Conservation (phyloP, 2,113 vertebrate genomes). For the Xyliphius kryptos region DNA sequence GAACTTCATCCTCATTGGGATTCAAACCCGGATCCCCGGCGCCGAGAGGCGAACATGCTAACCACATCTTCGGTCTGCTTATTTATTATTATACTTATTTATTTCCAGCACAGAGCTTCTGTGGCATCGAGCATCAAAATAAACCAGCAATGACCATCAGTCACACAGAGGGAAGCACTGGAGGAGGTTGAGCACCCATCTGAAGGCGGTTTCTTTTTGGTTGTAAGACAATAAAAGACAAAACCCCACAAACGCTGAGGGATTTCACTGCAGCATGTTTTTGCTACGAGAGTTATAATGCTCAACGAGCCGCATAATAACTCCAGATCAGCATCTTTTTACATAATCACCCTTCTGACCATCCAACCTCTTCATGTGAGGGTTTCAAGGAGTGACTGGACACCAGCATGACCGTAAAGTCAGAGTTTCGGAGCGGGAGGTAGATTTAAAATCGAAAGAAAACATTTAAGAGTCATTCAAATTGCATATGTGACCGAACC, state of each 20-base stretch:
- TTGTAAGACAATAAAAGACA: not conserved
- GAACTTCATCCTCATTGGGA: too few relatives aligned
- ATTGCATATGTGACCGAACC: constrained; percentile 13
- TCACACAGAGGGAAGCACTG: constrained; percentile 9
- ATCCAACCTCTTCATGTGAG: not conserved
- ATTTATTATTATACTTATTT: too few relatives aligned
- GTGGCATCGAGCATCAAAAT: too few relatives aligned
- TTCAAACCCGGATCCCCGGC: too few relatives aligned
- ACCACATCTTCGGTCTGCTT: too few relatives aligned
- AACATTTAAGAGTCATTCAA: not conserved
- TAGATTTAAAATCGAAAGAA: constrained; percentile 22
- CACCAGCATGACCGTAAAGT: not conserved
- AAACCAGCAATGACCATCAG: too few relatives aligned
- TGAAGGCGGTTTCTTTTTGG: not conserved
- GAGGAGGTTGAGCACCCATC: constrained; percentile 8
- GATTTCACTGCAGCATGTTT: too few relatives aligned
- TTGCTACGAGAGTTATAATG: constrained; percentile 5
- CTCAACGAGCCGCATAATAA: too few relatives aligned
- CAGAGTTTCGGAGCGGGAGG: constrained; percentile 3
- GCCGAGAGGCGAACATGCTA: too few relatives aligned
- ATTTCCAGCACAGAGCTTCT: too few relatives aligned
- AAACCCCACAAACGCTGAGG: not conserved
- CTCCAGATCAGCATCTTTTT: too few relatives aligned
- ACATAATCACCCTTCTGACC: too few relatives aligned
- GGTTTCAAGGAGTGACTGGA: not conserved